Base-by-base conservation (phyloP, 2,797 vertebrate species). In the Sebastes nivosus region DNA sequence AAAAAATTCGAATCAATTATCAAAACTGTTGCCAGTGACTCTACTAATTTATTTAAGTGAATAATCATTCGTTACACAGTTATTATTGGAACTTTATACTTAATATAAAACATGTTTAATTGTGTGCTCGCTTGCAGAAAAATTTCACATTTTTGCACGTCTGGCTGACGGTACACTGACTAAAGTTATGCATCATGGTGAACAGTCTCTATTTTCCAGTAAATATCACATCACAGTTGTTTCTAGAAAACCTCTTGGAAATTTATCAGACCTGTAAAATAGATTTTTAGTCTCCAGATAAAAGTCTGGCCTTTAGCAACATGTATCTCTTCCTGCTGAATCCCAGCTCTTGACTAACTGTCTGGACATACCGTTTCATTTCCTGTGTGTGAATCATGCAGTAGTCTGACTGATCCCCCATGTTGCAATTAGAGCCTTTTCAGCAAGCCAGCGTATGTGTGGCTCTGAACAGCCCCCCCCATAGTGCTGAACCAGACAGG, bases 351-450 rank as follows among this genome's bases (percentile, higher is more conserved):
- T 36, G 72, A 67, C 46, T 34, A 46, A 76, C 54, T 63, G 70
- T 73, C 64, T 80, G 66, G 50, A 85, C 55, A 20, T 14, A 38
- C 13, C 3, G 20, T 50, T 38, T 80, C 60, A 69, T 29, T 81
- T 83, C 76, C 57, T 82, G 75, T 54, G 67, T 34, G 61, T 89
- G 80, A 85, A 55, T 87, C 80, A 75, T 72, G 12, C 20, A 6
- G 11, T 30, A 18, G 50, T 81, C 29, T 13, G 79, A 77, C 73
- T 34, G 50, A 20, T 60, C 52, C 61, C 57, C 18, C 52, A 77
- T 58, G n/a, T 50, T 87, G 66, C 59, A 89, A 81, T 86, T 77
- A 85, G 20, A 75, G 80, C 22, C 32, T 58, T 73, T 71, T 57
- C 9, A 18, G 36, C 1, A 8, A 82, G 69, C 57, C 25, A 38